These are phyloP conservation scores for Neoscelio sp. DNA, from an alignment of 2,888 invertebrate species.

Conservation along the genomic window DNA sequence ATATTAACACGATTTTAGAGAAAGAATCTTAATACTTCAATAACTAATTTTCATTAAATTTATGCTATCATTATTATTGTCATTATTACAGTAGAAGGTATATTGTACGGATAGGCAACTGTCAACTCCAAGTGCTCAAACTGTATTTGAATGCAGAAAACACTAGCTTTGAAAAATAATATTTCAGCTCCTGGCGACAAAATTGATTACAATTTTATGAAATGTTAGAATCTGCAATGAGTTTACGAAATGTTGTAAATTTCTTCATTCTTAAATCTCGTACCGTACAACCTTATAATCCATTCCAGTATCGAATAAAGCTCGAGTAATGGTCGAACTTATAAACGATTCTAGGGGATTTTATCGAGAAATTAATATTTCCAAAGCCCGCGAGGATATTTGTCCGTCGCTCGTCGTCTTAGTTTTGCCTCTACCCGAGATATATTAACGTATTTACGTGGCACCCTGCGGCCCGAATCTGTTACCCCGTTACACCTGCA, in stretches of 20 bases:
- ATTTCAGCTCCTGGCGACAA: no score
- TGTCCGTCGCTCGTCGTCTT: conserved; percentile 56
- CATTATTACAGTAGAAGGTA: no score
- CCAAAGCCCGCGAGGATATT: conserved; percentile 60
- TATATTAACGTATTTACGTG: conserved; percentile 78
- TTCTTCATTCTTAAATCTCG: background rate
- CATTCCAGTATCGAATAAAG: conserved; percentile 43
- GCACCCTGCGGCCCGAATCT: conserved; percentile 72
- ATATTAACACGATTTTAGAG: no score
- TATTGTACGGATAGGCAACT: no score
- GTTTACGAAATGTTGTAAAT: background rate
- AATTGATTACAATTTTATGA: no score
- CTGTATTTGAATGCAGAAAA: no score
- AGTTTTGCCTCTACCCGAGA: conserved; percentile 60
- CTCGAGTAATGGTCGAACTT: conserved; percentile 27
- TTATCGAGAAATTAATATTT: conserved; percentile 63
- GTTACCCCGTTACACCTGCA: conserved; percentile 79
- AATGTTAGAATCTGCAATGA: no score
- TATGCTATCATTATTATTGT: no score
- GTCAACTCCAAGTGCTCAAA: no score
- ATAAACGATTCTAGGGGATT: conserved; percentile 50
- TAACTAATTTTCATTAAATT: no score
- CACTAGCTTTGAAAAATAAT: no score
- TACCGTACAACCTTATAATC: conserved; percentile 35
- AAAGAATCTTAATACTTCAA: no score